These are phyloP conservation scores for Drosophila trichaetosa DNA, from an alignment of 2,888 invertebrate genomes.

Conservation along the genomic window DNA sequence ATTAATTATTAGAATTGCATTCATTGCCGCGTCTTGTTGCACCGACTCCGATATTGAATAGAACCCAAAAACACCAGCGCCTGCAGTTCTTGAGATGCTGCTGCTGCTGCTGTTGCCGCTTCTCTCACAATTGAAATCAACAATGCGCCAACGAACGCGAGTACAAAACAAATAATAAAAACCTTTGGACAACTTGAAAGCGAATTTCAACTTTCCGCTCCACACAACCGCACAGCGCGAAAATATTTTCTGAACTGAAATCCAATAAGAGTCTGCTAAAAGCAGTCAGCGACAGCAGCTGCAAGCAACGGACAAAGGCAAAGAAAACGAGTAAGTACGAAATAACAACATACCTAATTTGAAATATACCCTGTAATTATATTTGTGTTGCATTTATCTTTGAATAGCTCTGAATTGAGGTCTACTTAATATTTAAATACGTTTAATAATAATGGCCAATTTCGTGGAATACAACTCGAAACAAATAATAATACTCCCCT, in stretches of 20 bases:
- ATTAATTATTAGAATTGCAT: constrained; percentile 33
- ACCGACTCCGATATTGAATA: constrained; percentile 45
- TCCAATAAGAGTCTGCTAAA: constrained; percentile 53
- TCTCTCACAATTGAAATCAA: constrained; percentile 62
- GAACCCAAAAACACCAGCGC: constrained; percentile 38
- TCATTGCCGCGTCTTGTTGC: constrained; percentile 45
- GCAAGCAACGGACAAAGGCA: constrained; percentile 42
- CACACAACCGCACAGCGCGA: constrained; percentile 75
- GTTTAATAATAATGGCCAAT: neutral
- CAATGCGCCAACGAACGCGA: constrained; percentile 58
- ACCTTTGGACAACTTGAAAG: constrained; percentile 67
- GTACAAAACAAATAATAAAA: constrained; percentile 57
- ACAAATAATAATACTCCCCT: neutral
- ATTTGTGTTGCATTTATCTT: no score
- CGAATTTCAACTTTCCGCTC: constrained; percentile 69
- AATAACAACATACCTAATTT: neutral
- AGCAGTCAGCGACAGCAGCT: constrained; percentile 39
- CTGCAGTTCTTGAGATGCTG: constrained; percentile 47
- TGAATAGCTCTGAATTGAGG: no score
- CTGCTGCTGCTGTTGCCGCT: constrained; percentile 50
- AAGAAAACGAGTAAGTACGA: constrained; percentile 38
- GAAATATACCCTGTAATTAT: constrained; percentile 13
- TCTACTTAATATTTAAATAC: neutral
- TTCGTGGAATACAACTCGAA: neutral
- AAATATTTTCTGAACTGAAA: constrained; percentile 69